Conservation (phyloP, 2,797 vertebrate species). For the Erithacus rubecula region DNA sequence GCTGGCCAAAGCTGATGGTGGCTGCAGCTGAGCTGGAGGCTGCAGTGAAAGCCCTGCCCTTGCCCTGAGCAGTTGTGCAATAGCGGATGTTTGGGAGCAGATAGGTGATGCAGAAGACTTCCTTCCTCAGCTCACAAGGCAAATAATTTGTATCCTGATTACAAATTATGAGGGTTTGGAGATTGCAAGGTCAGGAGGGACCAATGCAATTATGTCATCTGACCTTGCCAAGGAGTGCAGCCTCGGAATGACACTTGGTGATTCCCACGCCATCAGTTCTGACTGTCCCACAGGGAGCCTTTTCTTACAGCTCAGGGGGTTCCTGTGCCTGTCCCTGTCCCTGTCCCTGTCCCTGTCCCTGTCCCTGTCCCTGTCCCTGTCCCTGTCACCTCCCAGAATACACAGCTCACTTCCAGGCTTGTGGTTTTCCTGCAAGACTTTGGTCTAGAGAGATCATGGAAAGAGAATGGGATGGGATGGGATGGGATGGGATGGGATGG, state of each 20-base stretch:
- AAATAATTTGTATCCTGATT: constrained; percentile 64
- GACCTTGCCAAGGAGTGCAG: neutral
- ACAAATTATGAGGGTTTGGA: constrained; percentile 51
- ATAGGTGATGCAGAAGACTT: constrained; percentile 60
- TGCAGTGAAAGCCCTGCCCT: neutral
- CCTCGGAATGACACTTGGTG: neutral
- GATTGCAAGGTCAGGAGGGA: constrained; percentile 43
- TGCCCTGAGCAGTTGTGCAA: neutral
- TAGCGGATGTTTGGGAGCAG: constrained; percentile 54
- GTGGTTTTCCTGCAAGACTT: neutral
- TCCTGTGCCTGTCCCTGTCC: neutral
- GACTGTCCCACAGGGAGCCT: neutral
- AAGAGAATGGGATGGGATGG: too few relatives aligned
- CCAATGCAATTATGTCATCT: neutral
- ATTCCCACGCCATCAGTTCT: rapidly evolving
- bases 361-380: too few relatives aligned
- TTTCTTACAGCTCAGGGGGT: neutral
- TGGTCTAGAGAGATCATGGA: neutral
- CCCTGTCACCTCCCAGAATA: neutral
- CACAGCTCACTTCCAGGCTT: neutral
- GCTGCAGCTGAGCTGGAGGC: neutral
- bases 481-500: neutral
- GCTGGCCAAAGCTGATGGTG: neutral
- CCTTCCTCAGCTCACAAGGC: constrained; percentile 57
- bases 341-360: too few relatives aligned